Evolutionary conservation across 1,140 invertebrate species (phyloP).

Genomic region (Adoxophyes honmai): DNA sequence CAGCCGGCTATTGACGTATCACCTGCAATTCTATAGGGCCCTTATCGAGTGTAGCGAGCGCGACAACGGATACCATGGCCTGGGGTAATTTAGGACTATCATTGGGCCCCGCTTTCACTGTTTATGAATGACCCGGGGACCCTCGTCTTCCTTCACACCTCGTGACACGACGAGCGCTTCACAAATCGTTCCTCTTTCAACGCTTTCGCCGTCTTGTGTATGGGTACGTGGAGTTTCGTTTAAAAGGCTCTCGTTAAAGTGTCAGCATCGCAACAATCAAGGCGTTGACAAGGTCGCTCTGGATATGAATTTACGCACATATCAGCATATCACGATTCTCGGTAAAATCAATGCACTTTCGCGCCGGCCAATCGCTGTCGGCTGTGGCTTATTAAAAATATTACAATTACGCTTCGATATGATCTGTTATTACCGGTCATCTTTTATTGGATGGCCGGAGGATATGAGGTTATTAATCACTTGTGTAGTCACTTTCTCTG

Average conservation of each 20-base stretch:
- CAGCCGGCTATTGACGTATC: slow-evolving; percentile 41
- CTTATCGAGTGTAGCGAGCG: no score
- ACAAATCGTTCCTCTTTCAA: slow-evolving; percentile 65
- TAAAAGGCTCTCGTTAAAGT: slow-evolving; percentile 58
- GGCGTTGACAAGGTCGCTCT: slow-evolving; percentile 35
- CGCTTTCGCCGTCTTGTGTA: slow-evolving; percentile 58
- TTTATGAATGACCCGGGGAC: slow-evolving; percentile 56
- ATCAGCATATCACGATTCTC: slow-evolving; percentile 15
- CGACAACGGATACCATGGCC: neutral
- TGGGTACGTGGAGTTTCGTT: slow-evolving; percentile 59
- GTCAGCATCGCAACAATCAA: slow-evolving; percentile 35
- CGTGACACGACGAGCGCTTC: slow-evolving; percentile 40
- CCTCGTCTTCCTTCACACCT: slow-evolving; percentile 44
- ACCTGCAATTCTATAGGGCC: slow-evolving; percentile 42
- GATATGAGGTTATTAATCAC: slow-evolving; percentile 54
- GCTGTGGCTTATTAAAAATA: slow-evolving; percentile 46
- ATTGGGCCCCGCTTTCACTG: slow-evolving; percentile 54
- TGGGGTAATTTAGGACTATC: slow-evolving; percentile 56
- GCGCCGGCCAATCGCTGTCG: slow-evolving; percentile 38
- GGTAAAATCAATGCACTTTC: slow-evolving; percentile 37
- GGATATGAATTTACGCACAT: neutral
- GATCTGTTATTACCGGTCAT: slow-evolving; percentile 51
- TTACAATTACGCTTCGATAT: slow-evolving; percentile 48
- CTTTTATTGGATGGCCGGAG: slow-evolving; percentile 41
- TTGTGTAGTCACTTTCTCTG: slow-evolving; percentile 46